These are phyloP conservation scores for Notocelia uddmanniana DNA, from an alignment of 2,888 invertebrate genomes.

Conservation along the genomic window DNA sequence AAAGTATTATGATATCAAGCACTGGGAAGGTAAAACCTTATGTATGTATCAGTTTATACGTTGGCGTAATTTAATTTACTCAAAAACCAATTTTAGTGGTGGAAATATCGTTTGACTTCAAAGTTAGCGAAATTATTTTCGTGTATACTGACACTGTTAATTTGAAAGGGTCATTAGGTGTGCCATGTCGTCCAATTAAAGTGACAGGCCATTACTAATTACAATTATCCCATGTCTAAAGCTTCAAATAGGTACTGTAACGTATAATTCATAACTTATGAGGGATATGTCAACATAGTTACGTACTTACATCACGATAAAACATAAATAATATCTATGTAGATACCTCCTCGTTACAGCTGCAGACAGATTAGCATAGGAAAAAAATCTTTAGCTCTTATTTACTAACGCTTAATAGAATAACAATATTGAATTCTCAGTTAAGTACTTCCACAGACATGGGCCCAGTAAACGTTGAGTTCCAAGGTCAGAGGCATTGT, in stretches of 20 bases:
- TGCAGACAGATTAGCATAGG: not conserved
- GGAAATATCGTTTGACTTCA: not conserved
- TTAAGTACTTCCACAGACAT: not conserved
- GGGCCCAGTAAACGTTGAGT: slow-evolving; percentile 19
- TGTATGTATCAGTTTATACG: too few relatives aligned
- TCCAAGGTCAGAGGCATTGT: slow-evolving; percentile 40
- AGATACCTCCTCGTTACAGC: not conserved
- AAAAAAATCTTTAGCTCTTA: not conserved
- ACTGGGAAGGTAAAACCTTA: too few relatives aligned
- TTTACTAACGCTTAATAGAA: not conserved
- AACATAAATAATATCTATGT: not conserved
- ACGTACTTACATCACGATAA: not conserved
- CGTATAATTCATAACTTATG: slow-evolving; percentile 3
- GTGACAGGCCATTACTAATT: slow-evolving; percentile 17
- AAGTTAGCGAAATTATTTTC: not conserved
- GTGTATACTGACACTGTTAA: slow-evolving; percentile 10
- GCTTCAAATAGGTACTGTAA: not conserved
- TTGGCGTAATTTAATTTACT: too few relatives aligned
- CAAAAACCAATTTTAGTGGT: not conserved
- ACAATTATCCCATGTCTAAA: too few relatives aligned
- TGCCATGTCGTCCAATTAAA: slow-evolving; percentile 20
- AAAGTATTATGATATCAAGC: too few relatives aligned
- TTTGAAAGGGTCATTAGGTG: slow-evolving; percentile 18
- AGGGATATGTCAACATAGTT: not conserved
- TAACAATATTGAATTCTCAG: not conserved